Percentiles rank a stretch among this genome's conserved stretches.
Conservation (phyloP, 2,113 vertebrate genomes). For the Gallinago media region DNA sequence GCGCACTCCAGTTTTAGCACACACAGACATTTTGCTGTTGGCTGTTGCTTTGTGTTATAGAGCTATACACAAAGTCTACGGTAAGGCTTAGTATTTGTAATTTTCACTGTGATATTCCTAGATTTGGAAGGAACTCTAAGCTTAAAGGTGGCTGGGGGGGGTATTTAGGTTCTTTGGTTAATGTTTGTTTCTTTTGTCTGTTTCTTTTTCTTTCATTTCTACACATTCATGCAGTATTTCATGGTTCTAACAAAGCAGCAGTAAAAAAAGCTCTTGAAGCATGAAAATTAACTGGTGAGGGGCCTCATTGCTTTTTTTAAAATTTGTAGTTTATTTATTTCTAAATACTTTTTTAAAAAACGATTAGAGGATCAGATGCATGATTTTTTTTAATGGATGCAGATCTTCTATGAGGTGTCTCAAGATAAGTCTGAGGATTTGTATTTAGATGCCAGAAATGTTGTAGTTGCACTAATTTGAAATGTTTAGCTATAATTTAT, state of each 20-base stretch:
- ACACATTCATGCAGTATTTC: slow-evolving; percentile 89
- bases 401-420: slow-evolving; percentile 84
- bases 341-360: slow-evolving; percentile 73
- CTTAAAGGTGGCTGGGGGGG: slow-evolving; percentile 77
- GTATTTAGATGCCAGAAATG: slow-evolving; percentile 80
- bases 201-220: slow-evolving; percentile 90
- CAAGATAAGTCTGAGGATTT: slow-evolving; percentile 79
- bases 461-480: slow-evolving; percentile 81
- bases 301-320: slow-evolving; percentile 84
- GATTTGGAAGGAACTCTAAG: slow-evolving; percentile 77
- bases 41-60: slow-evolving; percentile 79
- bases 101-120: slow-evolving; percentile 72
- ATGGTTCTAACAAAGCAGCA: slow-evolving; percentile 90
- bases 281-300: slow-evolving; percentile 90
- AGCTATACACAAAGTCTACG: slow-evolving; percentile 76
- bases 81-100: slow-evolving; percentile 79
- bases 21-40: slow-evolving; percentile 73
- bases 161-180: slow-evolving; percentile 84
- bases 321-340: slow-evolving; percentile 81
- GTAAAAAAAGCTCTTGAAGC: slow-evolving; percentile 87
- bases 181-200: slow-evolving; percentile 90
- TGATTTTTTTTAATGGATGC: slow-evolving; percentile 84
- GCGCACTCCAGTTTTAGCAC: slow-evolving; percentile 66
- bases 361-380: slow-evolving; percentile 83
- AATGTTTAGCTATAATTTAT: slow-evolving; percentile 77